Evolutionary conservation across 2,797 vertebrate species (phyloP).

Genomic region (Parauchenoglanis ngamensis): DNA sequence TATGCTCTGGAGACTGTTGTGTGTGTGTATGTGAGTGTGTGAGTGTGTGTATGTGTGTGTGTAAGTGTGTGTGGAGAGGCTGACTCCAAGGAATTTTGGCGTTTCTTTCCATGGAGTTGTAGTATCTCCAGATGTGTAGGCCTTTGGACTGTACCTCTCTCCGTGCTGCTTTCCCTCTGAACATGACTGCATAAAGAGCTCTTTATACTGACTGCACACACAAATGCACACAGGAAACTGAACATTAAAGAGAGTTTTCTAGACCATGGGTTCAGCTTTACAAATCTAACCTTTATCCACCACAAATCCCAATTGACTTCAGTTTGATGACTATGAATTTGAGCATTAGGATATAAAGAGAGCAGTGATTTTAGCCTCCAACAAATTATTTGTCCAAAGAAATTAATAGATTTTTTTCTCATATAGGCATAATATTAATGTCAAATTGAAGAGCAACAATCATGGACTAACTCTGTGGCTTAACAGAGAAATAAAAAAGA

Average conservation of each 20-base stretch:
- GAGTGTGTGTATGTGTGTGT: background rate
- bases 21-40: slow-evolving; percentile 11
- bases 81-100: slow-evolving; percentile 67
- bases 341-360: background rate
- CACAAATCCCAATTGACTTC: background rate
- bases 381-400: background rate
- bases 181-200: slow-evolving; percentile 58
- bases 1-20: slow-evolving; percentile 38
- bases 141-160: slow-evolving; percentile 60
- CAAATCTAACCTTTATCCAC: slow-evolving; percentile 9
- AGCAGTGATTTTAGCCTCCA: background rate
- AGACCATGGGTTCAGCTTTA: background rate
- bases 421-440: background rate
- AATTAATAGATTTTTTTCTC: background rate
- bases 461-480: background rate
- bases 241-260: background rate
- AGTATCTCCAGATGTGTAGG: slow-evolving; percentile 82
- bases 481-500: background rate
- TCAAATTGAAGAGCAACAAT: background rate
- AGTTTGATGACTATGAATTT: slow-evolving; percentile 1
- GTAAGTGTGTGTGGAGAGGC: slow-evolving; percentile 31
- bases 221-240: slow-evolving; percentile 26
- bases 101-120: slow-evolving; percentile 66
- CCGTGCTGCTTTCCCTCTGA: slow-evolving; percentile 53
- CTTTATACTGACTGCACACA: slow-evolving; percentile 54